Percentiles rank a stretch among this genome's conserved stretches.
Conservation (phyloP, 2,888 invertebrate genomes). For the Caprella mutica region DNA sequence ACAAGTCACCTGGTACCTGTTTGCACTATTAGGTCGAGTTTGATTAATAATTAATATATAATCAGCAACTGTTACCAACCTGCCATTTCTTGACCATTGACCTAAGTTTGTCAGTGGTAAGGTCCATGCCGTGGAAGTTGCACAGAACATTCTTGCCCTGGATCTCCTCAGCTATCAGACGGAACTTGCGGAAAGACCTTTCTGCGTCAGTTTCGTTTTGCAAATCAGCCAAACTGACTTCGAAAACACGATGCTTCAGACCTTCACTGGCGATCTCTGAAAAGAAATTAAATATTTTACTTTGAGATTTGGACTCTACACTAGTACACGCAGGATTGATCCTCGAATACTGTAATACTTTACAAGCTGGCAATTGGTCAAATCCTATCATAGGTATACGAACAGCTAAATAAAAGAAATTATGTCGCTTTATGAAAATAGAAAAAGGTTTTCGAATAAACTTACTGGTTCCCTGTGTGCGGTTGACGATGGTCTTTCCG, state of each 20-base stretch:
- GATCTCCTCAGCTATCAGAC: conserved; percentile 93
- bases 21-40: no score
- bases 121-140: conserved; percentile 99
- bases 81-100: conserved; percentile 99
- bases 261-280: conserved; percentile 87
- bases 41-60: no score
- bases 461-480: conserved; percentile 76
- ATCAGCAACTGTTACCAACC: conserved; percentile 39
- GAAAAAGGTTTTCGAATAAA: conserved; percentile 21
- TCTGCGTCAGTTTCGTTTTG: conserved; percentile 93
- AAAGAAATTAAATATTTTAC: neutral
- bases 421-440: conserved; percentile 1
- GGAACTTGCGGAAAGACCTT: conserved; percentile 96
- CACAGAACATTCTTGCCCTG: conserved; percentile 84
- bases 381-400: neutral
- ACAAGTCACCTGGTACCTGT: no score
- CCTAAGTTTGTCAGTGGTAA: conserved; percentile 96
- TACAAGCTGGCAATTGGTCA: neutral
- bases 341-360: neutral
- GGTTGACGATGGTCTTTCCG: conserved; percentile 96
- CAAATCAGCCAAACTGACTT: conserved; percentile 93
- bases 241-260: conserved; percentile 93
- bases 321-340: neutral
- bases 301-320: neutral
- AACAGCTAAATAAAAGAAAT: neutral